These are phyloP conservation scores for Apamea monoglypha DNA, from an alignment of 2,888 invertebrate species.

Conservation along the genomic window DNA sequence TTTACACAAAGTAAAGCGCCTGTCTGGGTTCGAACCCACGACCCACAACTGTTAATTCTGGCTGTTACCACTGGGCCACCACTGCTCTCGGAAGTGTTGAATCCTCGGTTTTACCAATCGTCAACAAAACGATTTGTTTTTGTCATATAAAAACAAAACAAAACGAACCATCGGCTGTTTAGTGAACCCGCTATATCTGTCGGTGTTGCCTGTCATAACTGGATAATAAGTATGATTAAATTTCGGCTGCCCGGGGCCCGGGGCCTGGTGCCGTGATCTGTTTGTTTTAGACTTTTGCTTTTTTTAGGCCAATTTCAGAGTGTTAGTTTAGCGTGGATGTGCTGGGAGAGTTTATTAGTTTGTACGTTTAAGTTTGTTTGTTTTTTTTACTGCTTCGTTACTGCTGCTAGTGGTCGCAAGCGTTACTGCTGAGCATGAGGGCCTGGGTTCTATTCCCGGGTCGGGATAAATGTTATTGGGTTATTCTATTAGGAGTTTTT, in stretches of 20 bases:
- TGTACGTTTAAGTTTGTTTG: not conserved
- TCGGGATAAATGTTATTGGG: not conserved
- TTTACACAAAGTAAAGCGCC: too few species aligned
- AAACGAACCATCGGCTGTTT: constrained; percentile 40
- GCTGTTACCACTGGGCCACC: too few species aligned
- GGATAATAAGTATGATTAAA: constrained; percentile 88
- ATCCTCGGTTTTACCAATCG: not conserved
- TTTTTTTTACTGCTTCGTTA: not conserved
- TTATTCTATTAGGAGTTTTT: not conserved
- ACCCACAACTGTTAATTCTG: too few species aligned
- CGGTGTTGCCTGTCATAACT: constrained; percentile 84
- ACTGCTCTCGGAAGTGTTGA: too few species aligned
- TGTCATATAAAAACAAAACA: not conserved
- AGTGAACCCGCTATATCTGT: constrained; percentile 79
- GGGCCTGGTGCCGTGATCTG: constrained; percentile 84
- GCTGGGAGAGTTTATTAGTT: not conserved
- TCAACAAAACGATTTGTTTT: not conserved
- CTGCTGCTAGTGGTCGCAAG: not conserved
- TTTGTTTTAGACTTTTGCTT: constrained; percentile 85
- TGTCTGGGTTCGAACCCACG: too few species aligned
- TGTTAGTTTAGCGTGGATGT: constrained; percentile 73
- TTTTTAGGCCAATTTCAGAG: constrained; percentile 75
- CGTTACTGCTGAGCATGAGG: not conserved
- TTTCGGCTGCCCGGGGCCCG: constrained; percentile 83
- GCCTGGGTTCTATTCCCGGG: not conserved